Evolutionary conservation across 2,888 invertebrate genomes (phyloP).

Genomic region (Brachypalpus laphriformis): DNA sequence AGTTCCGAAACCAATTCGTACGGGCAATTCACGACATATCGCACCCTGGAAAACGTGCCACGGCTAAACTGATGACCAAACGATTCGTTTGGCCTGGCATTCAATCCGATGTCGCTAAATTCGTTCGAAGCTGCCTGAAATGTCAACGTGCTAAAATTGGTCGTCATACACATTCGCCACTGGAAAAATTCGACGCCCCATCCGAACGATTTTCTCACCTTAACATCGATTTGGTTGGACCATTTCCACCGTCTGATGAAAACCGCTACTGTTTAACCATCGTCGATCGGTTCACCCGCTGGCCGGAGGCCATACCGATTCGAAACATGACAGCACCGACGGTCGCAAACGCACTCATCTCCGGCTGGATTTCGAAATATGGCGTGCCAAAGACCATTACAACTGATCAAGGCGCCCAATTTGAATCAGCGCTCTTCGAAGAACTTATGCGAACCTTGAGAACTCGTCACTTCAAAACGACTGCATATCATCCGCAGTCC

Average conservation of each 20-base stretch:
- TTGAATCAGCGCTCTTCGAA: slow-evolving; percentile 77
- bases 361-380: too few species aligned
- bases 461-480: too few species aligned
- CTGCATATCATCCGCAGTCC: too few species aligned
- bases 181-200: slow-evolving; percentile 3
- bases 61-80: slow-evolving; percentile 3
- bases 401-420: too few species aligned
- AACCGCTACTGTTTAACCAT: slow-evolving; percentile 2
- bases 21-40: slow-evolving; percentile 54
- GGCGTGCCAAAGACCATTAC: too few species aligned
- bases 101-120: slow-evolving; percentile 63
- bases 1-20: slow-evolving; percentile 52
- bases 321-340: too few species aligned
- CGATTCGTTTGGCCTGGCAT: slow-evolving; percentile 76
- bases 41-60: slow-evolving; percentile 16
- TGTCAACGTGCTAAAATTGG: slow-evolving; percentile 19
- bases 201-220: neutral
- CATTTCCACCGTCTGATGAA: slow-evolving; percentile 1
- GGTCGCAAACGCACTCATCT: too few species aligned
- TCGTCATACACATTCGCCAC: neutral
- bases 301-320: slow-evolving; percentile 18
- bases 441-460: slow-evolving; percentile 74
- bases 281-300: slow-evolving; percentile 12
- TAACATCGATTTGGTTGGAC: too few species aligned
- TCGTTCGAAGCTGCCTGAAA: too few species aligned